Evolutionary conservation across 2,888 invertebrate species (phyloP), one percentile per base, ranked within the genome.

Genomic region (Stratiomys singularior): DNA sequence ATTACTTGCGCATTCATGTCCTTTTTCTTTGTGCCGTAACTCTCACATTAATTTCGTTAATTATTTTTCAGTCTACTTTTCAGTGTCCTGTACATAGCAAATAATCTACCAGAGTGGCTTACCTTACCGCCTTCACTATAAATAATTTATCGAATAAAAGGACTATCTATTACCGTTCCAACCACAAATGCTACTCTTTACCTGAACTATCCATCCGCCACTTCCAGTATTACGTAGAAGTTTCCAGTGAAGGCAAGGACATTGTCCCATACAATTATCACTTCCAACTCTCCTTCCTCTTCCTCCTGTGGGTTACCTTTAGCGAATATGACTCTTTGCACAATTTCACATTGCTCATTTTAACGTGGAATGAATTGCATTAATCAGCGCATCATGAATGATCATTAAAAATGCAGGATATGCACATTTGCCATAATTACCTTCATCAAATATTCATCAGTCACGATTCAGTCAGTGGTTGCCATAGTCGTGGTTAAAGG

Each of bases 401-500:
- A 13, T 18, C 28, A 64, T 64, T 28, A 64, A 64, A 64, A 28
- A 64, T 64, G 25, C 25, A 64, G 3, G 64, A 64, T 64, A 64
- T 64, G 64, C 64, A 64, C 64, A 64, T 64, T 64, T 30, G 27
- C 64, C 27, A 2, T 64, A 64, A 64, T 64, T 64, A 64, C 64
- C 64, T 9, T 64, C 64, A 64, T 64, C 25, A 64, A 64, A 64
- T 64, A 64, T 64, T 52, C 52, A 52, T 52, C 52, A 18, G 52
- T 52, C 52, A 13, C 52, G 3, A 52, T 5, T 18, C 15, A 37
- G 5, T 37, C 3, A 52, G 52, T 52, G 52, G n/a, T 52, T 37
- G 37, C 5, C 37, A 37, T 37, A 9, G 37, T 37, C 9, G 37
- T 37, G 37, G 37, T 37, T 37, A 37, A 37, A 52, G n/a, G 52